These are phyloP conservation scores for Coelopa frigida DNA, from an alignment of 1,140 invertebrate genomes.

Conservation along the genomic window DNA sequence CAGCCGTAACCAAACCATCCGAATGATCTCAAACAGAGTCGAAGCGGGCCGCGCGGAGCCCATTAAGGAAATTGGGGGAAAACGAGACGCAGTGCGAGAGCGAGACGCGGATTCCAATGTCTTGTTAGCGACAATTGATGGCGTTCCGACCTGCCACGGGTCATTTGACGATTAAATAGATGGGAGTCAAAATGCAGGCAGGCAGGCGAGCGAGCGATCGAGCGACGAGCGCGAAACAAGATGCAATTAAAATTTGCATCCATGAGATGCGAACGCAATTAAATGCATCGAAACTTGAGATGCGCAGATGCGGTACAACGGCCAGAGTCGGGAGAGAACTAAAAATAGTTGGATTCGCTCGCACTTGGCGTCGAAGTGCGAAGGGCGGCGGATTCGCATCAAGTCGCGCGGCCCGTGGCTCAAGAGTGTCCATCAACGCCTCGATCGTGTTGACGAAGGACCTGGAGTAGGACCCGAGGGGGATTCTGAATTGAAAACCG, in stretches of 20 bases:
- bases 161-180: slow-evolving; percentile 13
- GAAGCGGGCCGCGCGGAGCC: neutral
- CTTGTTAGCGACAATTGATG: slow-evolving; percentile 20
- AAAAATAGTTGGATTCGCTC: neutral
- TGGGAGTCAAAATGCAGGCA: too few species aligned
- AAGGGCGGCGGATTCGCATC: neutral
- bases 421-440: neutral
- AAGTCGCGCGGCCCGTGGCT: neutral
- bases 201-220: too few species aligned
- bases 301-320: too few species aligned
- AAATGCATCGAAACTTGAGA: too few species aligned
- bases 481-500: too few species aligned
- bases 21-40: neutral
- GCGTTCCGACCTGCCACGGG: slow-evolving; percentile 16
- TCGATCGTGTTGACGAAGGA: neutral
- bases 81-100: neutral
- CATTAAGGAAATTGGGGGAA: neutral
- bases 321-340: too few species aligned
- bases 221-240: neutral
- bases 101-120: slow-evolving; percentile 14
- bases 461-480: neutral
- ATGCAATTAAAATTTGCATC: neutral
- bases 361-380: neutral
- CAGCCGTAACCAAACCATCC: too few species aligned
- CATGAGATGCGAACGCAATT: neutral